Evolutionary conservation across 1,140 invertebrate species (phyloP), one percentile per base, ranked within the genome.

Genomic region (Protaetia brevitarsis): DNA sequence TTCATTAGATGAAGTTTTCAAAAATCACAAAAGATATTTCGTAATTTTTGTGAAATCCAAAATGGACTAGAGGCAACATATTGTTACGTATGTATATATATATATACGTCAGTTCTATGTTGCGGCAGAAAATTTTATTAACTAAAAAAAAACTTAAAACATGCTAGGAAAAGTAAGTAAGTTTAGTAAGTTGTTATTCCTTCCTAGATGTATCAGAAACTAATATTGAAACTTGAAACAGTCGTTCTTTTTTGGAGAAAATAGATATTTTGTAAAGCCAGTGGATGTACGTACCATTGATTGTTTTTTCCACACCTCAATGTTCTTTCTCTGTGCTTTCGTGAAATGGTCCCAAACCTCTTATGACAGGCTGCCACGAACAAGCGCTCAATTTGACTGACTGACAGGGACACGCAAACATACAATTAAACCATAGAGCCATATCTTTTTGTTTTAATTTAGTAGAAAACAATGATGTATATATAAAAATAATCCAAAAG

Each of bases 341-440:
- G 94, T 96, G 88, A 98, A 97, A 88, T 97, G 95, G 88, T 98
- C 96, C 95, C 95, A 97, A 81, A 95, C 94, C 83, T 96, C 89
- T 97, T 96, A 85, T 96, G 94, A 82, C 89, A 91, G 77, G 95
- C 92, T 73, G 93, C 89, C 78, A 85, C 85, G 86, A 97, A 97
- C 81, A 97, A 93, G 85, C 92, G 90, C 88, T 95, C 94, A 85
- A 97, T 95, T 89, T 97, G 93, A 90, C 92, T 90, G 88, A 97
- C 95, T 98, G 89, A 83, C 78, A 82, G 77, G 76, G 74, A 78
- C 76, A 78, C 73, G 70, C 75, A 79, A 79, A 74, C 72, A 70
- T 72, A 76, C 68, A 68, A 70, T 70, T 73, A 73, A 72, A 71
- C 67, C 34, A 71, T 61, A 51, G 41, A 51, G 41, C 41, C 41